Evolutionary conservation across 35 echinoderm and acorn worm species (phyloP).

Genomic region (Nesometra sesokonis): DNA sequence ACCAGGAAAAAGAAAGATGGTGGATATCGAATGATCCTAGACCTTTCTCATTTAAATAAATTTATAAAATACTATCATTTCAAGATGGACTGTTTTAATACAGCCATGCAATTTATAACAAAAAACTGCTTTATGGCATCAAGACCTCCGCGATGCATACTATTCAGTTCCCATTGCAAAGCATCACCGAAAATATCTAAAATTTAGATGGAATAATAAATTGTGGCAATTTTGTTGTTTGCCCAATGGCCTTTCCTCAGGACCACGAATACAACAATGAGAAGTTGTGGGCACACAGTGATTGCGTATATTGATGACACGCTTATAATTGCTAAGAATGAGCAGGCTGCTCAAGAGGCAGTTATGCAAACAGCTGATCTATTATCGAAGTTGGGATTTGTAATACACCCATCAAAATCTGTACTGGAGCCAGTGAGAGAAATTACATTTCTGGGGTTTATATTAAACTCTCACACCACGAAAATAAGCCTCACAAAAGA

Average conservation of each 20-base stretch:
- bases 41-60: conserved; percentile 50
- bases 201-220: conserved; percentile 34
- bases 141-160: conserved; percentile 54
- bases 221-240: conserved; percentile 37
- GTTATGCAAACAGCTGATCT: conserved; percentile 6
- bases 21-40: conserved; percentile 40
- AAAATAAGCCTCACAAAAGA: neutral
- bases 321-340: conserved; percentile 12
- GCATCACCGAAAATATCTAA: conserved; percentile 34
- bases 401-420: conserved; percentile 33
- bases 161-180: conserved; percentile 38
- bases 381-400: conserved; percentile 16
- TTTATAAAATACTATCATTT: conserved; percentile 55
- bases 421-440: conserved; percentile 6
- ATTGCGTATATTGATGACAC: conserved; percentile 39
- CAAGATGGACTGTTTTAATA: conserved; percentile 48
- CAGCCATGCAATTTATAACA: conserved; percentile 27
- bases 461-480: conserved; percentile 26
- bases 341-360: conserved; percentile 8
- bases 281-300: neutral
- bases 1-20: conserved; percentile 45
- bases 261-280: conserved; percentile 17
- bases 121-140: conserved; percentile 45
- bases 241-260: conserved; percentile 23
- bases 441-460: conserved; percentile 19